phyloP scores from a whole-genome alignment of 2,113 vertebrate species.

The Tragulus kanchil region DNA sequence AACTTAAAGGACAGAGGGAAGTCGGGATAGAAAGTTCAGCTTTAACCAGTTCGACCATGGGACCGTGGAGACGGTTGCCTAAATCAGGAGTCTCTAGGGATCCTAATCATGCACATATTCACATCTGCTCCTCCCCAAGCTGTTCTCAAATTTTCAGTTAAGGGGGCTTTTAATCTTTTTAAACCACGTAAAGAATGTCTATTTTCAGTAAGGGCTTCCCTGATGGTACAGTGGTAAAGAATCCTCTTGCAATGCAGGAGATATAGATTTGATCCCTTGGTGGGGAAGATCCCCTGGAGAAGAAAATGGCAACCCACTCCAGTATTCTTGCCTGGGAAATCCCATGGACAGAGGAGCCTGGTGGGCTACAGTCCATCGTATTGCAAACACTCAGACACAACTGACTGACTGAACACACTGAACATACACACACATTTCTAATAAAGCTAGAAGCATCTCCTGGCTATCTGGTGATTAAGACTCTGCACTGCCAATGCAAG shows the following conservation, averaged over 20 bases:
- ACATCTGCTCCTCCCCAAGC: background rate
- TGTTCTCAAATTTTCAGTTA: background rate
- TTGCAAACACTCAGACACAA: background rate
- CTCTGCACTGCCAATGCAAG: background rate
- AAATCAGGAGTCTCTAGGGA: background rate
- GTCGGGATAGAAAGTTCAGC: background rate
- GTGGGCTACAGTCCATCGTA: background rate
- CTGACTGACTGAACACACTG: background rate
- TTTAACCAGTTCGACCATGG: background rate
- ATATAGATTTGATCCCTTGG: background rate
- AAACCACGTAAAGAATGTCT: constrained; percentile 14
- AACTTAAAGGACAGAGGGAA: background rate
- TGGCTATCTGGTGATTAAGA: background rate
- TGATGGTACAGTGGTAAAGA: background rate
- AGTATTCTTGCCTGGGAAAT: background rate
- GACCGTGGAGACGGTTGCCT: background rate
- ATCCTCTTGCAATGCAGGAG: background rate
- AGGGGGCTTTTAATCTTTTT: no score
- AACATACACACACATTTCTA: background rate
- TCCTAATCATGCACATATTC: background rate
- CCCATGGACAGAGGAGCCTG: background rate
- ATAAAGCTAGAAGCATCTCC: background rate
- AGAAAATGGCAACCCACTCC: background rate
- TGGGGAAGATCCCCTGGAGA: background rate
- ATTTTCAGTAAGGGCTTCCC: background rate